Percentiles rank a stretch among this genome's conserved stretches.
phyloP scores from a whole-genome alignment of 2,888 invertebrate species.

The Taphrorychus bicolor region DNA sequence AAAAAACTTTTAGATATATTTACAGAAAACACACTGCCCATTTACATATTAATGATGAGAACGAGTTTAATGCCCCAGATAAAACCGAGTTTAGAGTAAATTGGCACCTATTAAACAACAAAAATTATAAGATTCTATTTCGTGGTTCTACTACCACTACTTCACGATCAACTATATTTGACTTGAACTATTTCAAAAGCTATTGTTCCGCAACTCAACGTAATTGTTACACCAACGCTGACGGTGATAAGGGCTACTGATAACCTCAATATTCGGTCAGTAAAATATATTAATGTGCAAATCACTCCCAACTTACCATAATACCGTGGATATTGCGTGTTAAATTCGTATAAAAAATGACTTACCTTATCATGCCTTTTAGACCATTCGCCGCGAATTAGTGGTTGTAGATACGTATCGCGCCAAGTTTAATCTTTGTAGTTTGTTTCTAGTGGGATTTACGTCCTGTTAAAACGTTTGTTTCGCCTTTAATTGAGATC shows the following conservation, averaged over 20 bases:
- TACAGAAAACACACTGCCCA: too few relatives aligned
- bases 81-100: too few relatives aligned
- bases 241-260: neutral
- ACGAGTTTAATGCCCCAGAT: too few relatives aligned
- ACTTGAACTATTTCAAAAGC: neutral
- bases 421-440: slow-evolving; percentile 25
- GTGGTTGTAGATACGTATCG: slow-evolving; percentile 28
- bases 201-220: neutral
- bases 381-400: slow-evolving; percentile 25
- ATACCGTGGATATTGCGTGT: slow-evolving; percentile 24
- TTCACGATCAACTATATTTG: too few relatives aligned
- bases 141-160: too few relatives aligned
- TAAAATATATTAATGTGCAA: slow-evolving; percentile 7
- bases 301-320: slow-evolving; percentile 11
- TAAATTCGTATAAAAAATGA: slow-evolving; percentile 20
- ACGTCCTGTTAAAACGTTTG: neutral
- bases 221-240: neutral
- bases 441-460: neutral
- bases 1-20: too few relatives aligned
- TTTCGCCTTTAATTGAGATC: neutral
- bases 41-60: too few relatives aligned
- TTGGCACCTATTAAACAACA: too few relatives aligned
- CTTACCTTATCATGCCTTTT: slow-evolving; percentile 19
- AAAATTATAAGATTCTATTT: too few relatives aligned
- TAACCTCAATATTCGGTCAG: neutral